These are phyloP conservation scores for Coenonympha glycerion DNA, from an alignment of 2,888 invertebrate species.

Conservation along the genomic window DNA sequence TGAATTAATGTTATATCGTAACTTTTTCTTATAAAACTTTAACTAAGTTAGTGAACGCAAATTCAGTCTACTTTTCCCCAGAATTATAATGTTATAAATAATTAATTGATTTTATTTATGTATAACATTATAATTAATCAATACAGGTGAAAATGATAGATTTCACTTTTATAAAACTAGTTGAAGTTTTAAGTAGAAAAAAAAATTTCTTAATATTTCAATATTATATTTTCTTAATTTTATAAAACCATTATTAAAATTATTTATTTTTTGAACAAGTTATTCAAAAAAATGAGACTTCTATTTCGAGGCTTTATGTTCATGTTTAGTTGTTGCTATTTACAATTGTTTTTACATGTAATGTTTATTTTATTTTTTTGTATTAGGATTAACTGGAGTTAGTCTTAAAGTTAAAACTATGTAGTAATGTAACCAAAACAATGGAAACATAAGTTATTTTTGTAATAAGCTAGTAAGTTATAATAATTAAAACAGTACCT, in stretches of 20 bases:
- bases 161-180: no score
- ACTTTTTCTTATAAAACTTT: no score
- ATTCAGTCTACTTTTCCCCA: no score
- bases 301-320: slow-evolving; percentile 59
- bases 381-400: slow-evolving; percentile 30
- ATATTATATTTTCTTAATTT: slow-evolving; percentile 10
- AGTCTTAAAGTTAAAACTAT: slow-evolving; percentile 19
- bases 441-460: background rate
- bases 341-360: slow-evolving; percentile 65
- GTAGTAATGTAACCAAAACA: slow-evolving; percentile 9
- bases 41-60: no score
- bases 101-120: no score
- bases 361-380: slow-evolving; percentile 49
- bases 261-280: slow-evolving; percentile 53
- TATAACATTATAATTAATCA: no score
- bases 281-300: slow-evolving; percentile 49
- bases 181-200: background rate
- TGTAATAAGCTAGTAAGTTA: no score
- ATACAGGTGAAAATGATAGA: no score
- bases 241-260: slow-evolving; percentile 36
- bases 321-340: slow-evolving; percentile 65
- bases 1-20: no score
- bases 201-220: no score
- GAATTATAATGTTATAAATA: no score
- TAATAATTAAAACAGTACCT: background rate